Evolutionary conservation across 1,140 invertebrate species (phyloP).

Genomic region (Antheraea pernyi): DNA sequence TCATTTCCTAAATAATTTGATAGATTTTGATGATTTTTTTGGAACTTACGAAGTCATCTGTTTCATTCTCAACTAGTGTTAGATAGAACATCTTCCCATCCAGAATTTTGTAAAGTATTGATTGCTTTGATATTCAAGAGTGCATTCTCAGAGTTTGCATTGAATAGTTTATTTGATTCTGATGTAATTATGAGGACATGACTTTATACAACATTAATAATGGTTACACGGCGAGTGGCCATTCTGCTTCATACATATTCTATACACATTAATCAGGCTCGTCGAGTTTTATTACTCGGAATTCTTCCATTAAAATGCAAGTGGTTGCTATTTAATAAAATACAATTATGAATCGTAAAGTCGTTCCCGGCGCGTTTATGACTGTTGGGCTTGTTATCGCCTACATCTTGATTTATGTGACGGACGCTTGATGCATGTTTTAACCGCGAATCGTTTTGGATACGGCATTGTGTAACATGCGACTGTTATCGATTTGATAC

Average conservation of each 20-base stretch:
- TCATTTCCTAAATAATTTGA: too few relatives aligned
- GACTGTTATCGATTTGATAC: too few relatives aligned
- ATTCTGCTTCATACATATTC: constrained; percentile 6
- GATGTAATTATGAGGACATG: too few relatives aligned
- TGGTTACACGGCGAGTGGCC: background rate
- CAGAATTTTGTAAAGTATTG: too few relatives aligned
- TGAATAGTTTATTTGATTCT: too few relatives aligned
- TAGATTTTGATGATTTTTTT: too few relatives aligned
- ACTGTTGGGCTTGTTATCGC: constrained; percentile 68
- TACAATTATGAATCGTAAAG: constrained; percentile 77
- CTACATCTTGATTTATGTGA: constrained; percentile 73
- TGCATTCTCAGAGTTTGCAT: too few relatives aligned
- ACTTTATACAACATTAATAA: background rate
- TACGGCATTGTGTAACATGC: constrained; percentile 27
- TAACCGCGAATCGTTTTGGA: constrained; percentile 30
- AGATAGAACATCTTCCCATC: too few relatives aligned
- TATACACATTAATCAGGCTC: constrained; percentile 18
- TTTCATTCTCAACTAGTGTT: too few relatives aligned
- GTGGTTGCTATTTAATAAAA: constrained; percentile 71
- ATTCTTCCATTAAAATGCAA: constrained; percentile 64
- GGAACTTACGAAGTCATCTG: too few relatives aligned
- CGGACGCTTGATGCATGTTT: constrained; percentile 34
- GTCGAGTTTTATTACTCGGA: constrained; percentile 36
- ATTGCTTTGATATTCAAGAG: too few relatives aligned
- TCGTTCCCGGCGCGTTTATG: constrained; percentile 71